Conservation (phyloP, 2,113 vertebrate species). For the Hypomesus transpacificus region DNA sequence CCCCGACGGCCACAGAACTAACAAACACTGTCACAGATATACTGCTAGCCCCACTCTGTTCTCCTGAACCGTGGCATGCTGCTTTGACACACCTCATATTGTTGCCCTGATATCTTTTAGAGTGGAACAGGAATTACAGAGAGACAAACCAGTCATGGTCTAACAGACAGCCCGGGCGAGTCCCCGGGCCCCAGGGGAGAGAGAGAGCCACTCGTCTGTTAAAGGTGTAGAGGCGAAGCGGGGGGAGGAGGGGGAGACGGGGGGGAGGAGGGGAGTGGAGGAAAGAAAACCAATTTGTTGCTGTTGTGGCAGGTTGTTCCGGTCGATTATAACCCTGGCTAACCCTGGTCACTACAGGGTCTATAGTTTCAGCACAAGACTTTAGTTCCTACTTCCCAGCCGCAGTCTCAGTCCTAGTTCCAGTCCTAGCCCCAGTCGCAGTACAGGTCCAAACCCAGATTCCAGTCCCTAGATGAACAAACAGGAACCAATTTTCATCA, state of each 20-base stretch:
- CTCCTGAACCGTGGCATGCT: background rate
- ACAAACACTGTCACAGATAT: background rate
- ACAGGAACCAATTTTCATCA: too few relatives aligned
- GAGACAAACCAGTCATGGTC: background rate
- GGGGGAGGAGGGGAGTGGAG: background rate
- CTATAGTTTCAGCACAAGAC: background rate
- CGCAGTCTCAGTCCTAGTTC: too few relatives aligned
- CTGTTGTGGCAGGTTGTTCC: slow-evolving; percentile 26
- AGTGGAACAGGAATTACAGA: background rate
- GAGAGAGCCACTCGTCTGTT: slow-evolving; percentile 20
- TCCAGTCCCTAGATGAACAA: too few relatives aligned
- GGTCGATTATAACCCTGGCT: slow-evolving; percentile 21
- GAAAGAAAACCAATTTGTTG: slow-evolving; percentile 29
- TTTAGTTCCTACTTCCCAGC: too few relatives aligned
- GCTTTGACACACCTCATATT: slow-evolving; percentile 2
- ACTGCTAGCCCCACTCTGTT: background rate
- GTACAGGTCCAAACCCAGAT: too few relatives aligned
- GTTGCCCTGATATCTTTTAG: background rate
- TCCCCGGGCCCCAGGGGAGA: slow-evolving; percentile 12
- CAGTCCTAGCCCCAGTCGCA: too few relatives aligned
- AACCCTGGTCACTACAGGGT: slow-evolving; percentile 14
- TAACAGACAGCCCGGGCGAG: background rate
- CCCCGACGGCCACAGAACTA: too few relatives aligned
- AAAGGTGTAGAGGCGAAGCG: slow-evolving; percentile 9
- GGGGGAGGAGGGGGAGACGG: background rate